A percentile compares a stretch with the other conserved stretches of the same genome.
These are phyloP conservation scores for Limonius californicus DNA, from an alignment of 1,140 invertebrate genomes.

Conservation along the genomic window DNA sequence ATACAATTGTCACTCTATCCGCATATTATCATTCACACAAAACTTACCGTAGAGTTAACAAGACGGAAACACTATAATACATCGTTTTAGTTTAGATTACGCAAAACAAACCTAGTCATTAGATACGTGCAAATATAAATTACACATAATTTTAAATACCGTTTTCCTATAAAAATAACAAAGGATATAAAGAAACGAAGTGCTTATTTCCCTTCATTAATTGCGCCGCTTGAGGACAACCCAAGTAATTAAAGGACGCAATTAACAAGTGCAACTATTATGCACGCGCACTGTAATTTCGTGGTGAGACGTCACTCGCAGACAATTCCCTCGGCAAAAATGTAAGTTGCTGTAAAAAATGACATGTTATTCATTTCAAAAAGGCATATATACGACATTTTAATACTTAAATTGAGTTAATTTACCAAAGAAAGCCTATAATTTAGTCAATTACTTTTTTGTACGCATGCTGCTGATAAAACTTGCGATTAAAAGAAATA, in stretches of 20 bases:
- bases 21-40: too few species aligned
- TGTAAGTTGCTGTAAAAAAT: not conserved
- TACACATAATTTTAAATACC: not conserved
- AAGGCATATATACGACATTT: not conserved
- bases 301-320: not conserved
- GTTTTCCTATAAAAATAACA: not conserved
- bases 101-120: not conserved
- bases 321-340: not conserved
- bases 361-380: not conserved
- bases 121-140: not conserved
- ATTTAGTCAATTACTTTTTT: not conserved
- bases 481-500: not conserved
- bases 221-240: not conserved
- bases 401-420: not conserved
- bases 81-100: not conserved
- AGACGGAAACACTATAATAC: not conserved
- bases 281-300: not conserved
- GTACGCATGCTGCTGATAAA: not conserved
- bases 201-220: conserved; percentile 1
- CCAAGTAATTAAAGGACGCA: not conserved
- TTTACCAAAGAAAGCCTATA: conserved; percentile 1
- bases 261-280: not conserved
- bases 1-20: too few species aligned
- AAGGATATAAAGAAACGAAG: not conserved
- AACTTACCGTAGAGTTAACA: not conserved